Evolutionary conservation across 2,888 invertebrate species (phyloP).

Genomic region (Stegophylla sp.): DNA sequence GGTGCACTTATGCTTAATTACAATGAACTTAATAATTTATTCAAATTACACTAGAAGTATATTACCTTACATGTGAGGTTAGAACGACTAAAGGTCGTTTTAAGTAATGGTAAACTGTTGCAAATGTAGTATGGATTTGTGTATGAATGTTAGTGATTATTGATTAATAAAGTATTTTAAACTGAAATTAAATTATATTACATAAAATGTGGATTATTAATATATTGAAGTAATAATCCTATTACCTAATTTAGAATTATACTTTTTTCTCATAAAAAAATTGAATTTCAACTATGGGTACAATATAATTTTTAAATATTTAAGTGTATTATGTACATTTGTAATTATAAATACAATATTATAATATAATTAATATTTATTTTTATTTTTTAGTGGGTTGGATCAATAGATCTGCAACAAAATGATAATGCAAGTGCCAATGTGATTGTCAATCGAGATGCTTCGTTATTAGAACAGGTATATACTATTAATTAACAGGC

Average conservation of each 20-base stretch:
- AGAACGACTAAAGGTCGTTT: neutral
- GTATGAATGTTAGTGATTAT: neutral
- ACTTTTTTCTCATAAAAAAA: too few species aligned
- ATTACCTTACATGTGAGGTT: too few species aligned
- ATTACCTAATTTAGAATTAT: neutral
- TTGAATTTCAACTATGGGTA: neutral
- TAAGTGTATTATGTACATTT: neutral
- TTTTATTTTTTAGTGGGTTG: constrained; percentile 74
- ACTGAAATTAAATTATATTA: neutral
- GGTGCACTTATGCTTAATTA: too few species aligned
- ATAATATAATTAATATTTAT: neutral
- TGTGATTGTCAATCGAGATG: constrained; percentile 81
- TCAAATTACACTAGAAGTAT: too few species aligned
- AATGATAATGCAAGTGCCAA: constrained; percentile 90
- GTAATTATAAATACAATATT: neutral
- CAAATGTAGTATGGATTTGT: neutral
- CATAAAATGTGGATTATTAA: neutral
- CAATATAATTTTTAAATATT: neutral
- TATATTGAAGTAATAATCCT: neutral
- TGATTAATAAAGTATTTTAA: neutral
- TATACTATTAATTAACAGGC: neutral
- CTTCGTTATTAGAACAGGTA: constrained; percentile 77
- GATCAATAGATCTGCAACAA: constrained; percentile 82
- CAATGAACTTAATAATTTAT: too few species aligned
- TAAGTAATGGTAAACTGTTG: neutral